Base-by-base conservation (phyloP, 1,140 invertebrate species). In the Bombus breviceps region DNA sequence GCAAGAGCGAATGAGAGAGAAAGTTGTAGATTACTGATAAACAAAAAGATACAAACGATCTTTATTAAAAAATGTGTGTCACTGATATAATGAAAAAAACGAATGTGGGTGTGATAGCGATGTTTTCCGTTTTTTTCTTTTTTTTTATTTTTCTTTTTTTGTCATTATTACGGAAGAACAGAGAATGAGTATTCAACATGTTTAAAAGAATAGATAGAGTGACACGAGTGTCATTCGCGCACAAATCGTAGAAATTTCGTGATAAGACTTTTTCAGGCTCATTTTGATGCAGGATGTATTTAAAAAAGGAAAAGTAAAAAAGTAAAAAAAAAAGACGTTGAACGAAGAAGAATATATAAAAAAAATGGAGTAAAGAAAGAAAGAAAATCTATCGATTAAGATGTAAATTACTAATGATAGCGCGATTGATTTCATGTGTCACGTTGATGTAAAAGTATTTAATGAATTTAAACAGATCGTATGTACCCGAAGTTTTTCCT, bases 351-450 rank as follows among this genome's bases (percentile, higher is more conserved):
- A 43, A 68, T 68, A 68, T 68, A 68, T 34, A 34, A 57, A 25
- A 59, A 28, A 10, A 43, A 41, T 6, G 1, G 53, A 83, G 47
- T 25, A 76, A 59, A 72, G 62, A 66, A 34, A 39, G n/a, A 37
- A 83, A 80, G 34, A 41, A 76, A 71, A 72, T 72, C 18, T 78
- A 43, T 80, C 47, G 64, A 82, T 69, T 75, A 86, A 53, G 81
- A n/a, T 82, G 43, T 87, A 57, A 69, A 79, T 88, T 81, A 83
- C 37, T 72, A 69, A 82, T 66, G 43, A 75, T 83, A 78, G 85
- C 88, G 88, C 88, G 85, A 87, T 87, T 90, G 85, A 89, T 89
- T 89, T 81, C 76, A 84, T 87, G 88, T 89, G 85, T 90, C 88
- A 87, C 81, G 53, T 90, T 41, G 75, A 81, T 90, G 86, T 90